A percentile compares a stretch with the other conserved stretches of the same genome.
Evolutionary conservation across 2,888 invertebrate genomes (phyloP).

Genomic region (Ligdia adustata): DNA sequence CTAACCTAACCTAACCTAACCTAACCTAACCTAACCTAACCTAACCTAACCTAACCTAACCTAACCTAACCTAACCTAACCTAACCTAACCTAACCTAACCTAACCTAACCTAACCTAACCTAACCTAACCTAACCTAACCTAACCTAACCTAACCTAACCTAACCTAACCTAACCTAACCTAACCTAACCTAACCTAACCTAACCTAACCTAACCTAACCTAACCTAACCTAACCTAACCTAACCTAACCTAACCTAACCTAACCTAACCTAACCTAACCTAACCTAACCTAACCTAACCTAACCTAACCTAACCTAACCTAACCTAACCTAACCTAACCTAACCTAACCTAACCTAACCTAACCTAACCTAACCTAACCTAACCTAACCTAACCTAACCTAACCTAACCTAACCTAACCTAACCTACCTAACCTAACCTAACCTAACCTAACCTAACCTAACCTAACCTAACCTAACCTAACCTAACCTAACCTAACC

Average conservation of each 20-base stretch:
- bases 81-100: constrained; percentile 4
- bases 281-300: constrained; percentile 6
- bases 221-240: constrained; percentile 6
- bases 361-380: constrained; percentile 6
- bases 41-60: constrained; percentile 37
- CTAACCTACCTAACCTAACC: constrained; percentile 6
- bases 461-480: constrained; percentile 6
- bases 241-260: constrained; percentile 6
- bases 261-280: constrained; percentile 6
- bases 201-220: constrained; percentile 5
- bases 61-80: constrained; percentile 30
- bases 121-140: constrained; percentile 33
- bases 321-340: constrained; percentile 6
- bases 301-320: constrained; percentile 6
- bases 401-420: constrained; percentile 6
- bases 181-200: constrained; percentile 6
- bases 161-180: constrained; percentile 7
- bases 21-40: constrained; percentile 27
- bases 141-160: constrained; percentile 30
- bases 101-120: constrained; percentile 32
- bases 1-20: constrained; percentile 32
- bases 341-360: constrained; percentile 6
- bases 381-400: constrained; percentile 6
- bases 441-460: constrained; percentile 6
- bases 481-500: constrained; percentile 6